Conservation (phyloP, 2,113 vertebrate species). For the Hemicordylus capensis region DNA sequence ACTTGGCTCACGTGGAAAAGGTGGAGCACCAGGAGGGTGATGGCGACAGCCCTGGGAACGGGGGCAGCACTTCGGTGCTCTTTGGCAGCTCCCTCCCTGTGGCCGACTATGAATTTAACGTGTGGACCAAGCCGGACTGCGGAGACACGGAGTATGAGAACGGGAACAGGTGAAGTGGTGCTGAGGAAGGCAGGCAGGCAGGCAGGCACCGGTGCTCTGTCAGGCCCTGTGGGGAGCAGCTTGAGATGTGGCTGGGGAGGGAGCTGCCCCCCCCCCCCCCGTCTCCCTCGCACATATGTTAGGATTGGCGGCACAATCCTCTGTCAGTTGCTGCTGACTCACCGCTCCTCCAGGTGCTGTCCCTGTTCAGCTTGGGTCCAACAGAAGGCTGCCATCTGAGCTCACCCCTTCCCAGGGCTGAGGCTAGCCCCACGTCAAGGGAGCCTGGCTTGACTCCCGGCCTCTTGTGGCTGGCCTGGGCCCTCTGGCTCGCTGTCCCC, state of each 20-base stretch:
- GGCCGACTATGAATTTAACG: slow-evolving; percentile 92
- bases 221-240: not conserved
- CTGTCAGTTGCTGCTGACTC: no score
- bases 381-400: no score
- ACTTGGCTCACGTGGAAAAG: slow-evolving; percentile 87
- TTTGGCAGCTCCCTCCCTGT: slow-evolving; percentile 42
- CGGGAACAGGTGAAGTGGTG: slow-evolving; percentile 84
- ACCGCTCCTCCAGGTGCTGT: no score
- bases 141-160: slow-evolving; percentile 92
- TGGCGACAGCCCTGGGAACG: slow-evolving; percentile 26
- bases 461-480: not conserved
- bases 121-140: slow-evolving; percentile 95
- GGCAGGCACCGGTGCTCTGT: not conserved
- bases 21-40: slow-evolving; percentile 73
- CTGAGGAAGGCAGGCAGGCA: not conserved
- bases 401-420: no score
- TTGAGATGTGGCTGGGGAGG: not conserved
- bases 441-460: not conserved
- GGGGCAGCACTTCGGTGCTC: slow-evolving; percentile 15
- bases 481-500: not conserved
- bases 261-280: no score
- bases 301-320: not conserved
- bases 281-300: no score
- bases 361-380: no score
- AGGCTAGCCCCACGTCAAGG: not conserved